Conservation (phyloP, 35 echinoderm and acorn worm species). For the Holothuria glaberrima region DNA sequence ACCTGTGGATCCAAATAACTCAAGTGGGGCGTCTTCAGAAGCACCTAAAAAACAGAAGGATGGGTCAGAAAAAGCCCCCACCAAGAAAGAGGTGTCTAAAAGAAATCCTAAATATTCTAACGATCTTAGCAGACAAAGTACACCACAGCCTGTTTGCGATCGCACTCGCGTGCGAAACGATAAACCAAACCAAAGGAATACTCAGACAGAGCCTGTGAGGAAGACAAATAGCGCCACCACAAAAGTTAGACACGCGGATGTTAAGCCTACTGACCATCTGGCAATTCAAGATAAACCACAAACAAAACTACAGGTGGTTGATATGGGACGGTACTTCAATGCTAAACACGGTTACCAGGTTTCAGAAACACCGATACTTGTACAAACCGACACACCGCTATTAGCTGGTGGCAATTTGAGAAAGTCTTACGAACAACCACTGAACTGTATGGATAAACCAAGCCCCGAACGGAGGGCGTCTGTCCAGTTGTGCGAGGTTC, state of each 20-base stretch:
- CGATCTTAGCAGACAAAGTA: too few species aligned
- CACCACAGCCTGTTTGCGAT: too few species aligned
- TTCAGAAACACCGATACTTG: conserved; percentile 46
- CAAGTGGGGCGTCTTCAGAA: not conserved
- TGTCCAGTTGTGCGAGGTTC: conserved; percentile 26
- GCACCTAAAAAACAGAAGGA: not conserved
- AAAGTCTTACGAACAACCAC: not conserved
- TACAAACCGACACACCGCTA: not conserved
- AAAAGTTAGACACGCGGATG: too few species aligned
- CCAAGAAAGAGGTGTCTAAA: not conserved
- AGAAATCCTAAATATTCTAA: too few species aligned
- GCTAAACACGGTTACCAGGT: conserved; percentile 74
- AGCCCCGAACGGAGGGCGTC: conserved; percentile 31
- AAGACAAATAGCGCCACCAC: too few species aligned
- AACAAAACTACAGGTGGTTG: conserved; percentile 65
- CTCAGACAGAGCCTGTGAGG: too few species aligned
- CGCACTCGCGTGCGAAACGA: too few species aligned
- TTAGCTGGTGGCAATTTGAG: not conserved
- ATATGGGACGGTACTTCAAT: conserved; percentile 70
- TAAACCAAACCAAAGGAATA: too few species aligned
- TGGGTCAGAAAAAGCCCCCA: not conserved
- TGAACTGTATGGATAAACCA: not conserved
- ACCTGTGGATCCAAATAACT: not conserved
- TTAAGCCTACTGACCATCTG: too few species aligned
- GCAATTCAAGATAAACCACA: not conserved